Conservation (phyloP, 2,888 invertebrate genomes). For the Petrolisthes cinctipes region DNA sequence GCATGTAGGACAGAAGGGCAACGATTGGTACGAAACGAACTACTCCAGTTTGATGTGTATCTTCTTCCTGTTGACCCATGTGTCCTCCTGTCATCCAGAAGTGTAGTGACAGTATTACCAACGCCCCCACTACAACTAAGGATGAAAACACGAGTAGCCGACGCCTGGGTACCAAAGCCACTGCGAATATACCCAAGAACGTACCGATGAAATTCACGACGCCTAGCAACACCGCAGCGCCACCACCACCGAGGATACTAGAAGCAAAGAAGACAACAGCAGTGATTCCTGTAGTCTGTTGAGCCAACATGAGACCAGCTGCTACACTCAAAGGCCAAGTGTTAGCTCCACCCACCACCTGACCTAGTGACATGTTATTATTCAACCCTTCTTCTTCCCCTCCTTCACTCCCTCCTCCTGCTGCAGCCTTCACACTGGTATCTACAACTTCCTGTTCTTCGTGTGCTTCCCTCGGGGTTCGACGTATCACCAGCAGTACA, state of each 20-base stretch:
- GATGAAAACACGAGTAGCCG: conserved; percentile 22
- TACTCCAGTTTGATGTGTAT: not conserved
- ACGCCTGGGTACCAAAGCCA: conserved; percentile 11
- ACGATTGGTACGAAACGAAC: not conserved
- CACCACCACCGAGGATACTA: conserved; percentile 42
- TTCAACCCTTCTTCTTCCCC: not conserved
- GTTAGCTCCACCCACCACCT: conserved; percentile 27
- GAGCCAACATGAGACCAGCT: conserved; percentile 40
- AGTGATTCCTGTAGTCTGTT: conserved; percentile 51
- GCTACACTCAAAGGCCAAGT: conserved; percentile 44
- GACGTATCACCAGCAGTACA: conserved; percentile 26
- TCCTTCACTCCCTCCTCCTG: conserved; percentile 15
- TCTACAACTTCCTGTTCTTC: conserved; percentile 30
- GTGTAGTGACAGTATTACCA: conserved; percentile 26
- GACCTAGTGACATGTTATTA: not conserved
- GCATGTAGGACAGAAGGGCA: conserved; percentile 52
- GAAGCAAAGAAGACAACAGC: conserved; percentile 50
- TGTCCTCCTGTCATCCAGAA: conserved; percentile 40
- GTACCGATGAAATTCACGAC: conserved; percentile 42
- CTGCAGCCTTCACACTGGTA: not conserved
- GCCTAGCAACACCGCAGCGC: conserved; percentile 31
- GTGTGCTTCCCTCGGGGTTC: conserved; percentile 6
- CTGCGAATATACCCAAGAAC: conserved; percentile 24
- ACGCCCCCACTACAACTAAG: conserved; percentile 7
- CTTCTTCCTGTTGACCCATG: not conserved